Base-by-base conservation (phyloP, 2,888 invertebrate genomes). In the Spatulosminthurus flaviceps region DNA sequence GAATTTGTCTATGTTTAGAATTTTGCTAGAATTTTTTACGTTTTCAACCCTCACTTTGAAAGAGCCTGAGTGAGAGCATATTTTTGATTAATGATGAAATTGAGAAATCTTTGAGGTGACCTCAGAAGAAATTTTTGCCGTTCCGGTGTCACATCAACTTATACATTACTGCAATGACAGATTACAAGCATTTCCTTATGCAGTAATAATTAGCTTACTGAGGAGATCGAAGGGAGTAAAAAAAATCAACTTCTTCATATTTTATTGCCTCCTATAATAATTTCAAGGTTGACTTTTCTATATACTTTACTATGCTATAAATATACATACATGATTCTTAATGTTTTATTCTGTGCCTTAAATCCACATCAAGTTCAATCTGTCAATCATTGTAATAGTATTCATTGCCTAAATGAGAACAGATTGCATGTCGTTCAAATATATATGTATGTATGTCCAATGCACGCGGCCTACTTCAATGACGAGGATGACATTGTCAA, bases 241-340 rank as follows among this genome's bases (percentile, higher is more conserved):
- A 60, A 60, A 73, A 22, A 73, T n/a, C 29, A 69, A 29, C 24
- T 5, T 73, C 43, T 28, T 73, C 28, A 60, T n/a, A n/a, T 73
- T 60, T 73, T 60, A 73, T 73, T 51, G 73, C 60, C n/a, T 73
- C 73, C 26, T 41, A 60, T 73, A 72, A 72, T 72, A 73, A 73
- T 73, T 73, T 60, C 73, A 73, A 73, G 73, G 73, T 60, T 73
- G 73, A 60, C 51, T 73, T 73, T 26, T n/a, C 42, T n/a, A n/a
- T n/a, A n/a, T n/a, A n/a, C n/a, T n/a, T n/a, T n/a, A n/a, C n/a
- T n/a, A n/a, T n/a, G n/a, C n/a, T n/a, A n/a, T n/a, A n/a, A n/a
- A 71, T 42, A 43, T 26, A 5, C 43, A 24, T 24, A 24, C 26
- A 22, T 13, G n/a, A n/a, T 51, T 29, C 51, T 73, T 21, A 70